Conservation (phyloP, 2,888 invertebrate genomes). For the Hanleya hanleyi region DNA sequence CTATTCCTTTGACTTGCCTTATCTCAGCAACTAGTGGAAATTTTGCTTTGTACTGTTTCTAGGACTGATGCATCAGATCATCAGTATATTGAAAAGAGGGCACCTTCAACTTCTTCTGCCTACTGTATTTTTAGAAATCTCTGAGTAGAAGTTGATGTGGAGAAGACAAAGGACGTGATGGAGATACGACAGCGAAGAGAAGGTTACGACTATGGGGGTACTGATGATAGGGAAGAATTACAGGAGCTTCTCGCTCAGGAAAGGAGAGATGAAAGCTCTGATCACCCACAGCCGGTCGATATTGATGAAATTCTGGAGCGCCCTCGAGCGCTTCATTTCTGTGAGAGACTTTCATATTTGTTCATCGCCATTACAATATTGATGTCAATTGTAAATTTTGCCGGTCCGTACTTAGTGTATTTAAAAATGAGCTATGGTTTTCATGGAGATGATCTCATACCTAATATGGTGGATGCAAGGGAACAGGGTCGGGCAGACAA, state of each 20-base stretch:
- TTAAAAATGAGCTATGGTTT: constrained; percentile 7
- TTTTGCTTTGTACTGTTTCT: too few species aligned
- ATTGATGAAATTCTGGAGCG: not conserved
- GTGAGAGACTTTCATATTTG: not conserved
- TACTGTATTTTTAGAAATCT: too few species aligned
- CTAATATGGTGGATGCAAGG: not conserved
- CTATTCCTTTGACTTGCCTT: too few species aligned
- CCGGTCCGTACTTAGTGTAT: not conserved
- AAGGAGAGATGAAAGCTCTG: not conserved
- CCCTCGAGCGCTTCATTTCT: not conserved
- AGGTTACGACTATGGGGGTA: too few species aligned
- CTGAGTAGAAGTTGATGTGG: too few species aligned
- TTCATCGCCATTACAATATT: not conserved
- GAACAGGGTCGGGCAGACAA: not conserved
- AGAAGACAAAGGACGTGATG: too few species aligned
- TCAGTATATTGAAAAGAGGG: too few species aligned
- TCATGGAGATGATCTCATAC: not conserved
- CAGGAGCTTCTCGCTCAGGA: not conserved
- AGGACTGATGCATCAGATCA: too few species aligned
- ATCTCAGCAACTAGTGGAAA: too few species aligned
- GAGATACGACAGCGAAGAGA: too few species aligned
- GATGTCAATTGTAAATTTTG: not conserved
- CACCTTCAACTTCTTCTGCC: too few species aligned
- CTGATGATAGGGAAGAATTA: not conserved
- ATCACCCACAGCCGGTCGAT: not conserved